Percentiles rank a stretch among this genome's conserved stretches.
phyloP scores from a whole-genome alignment of 2,113 vertebrate genomes.

The Ameiurus melas region DNA sequence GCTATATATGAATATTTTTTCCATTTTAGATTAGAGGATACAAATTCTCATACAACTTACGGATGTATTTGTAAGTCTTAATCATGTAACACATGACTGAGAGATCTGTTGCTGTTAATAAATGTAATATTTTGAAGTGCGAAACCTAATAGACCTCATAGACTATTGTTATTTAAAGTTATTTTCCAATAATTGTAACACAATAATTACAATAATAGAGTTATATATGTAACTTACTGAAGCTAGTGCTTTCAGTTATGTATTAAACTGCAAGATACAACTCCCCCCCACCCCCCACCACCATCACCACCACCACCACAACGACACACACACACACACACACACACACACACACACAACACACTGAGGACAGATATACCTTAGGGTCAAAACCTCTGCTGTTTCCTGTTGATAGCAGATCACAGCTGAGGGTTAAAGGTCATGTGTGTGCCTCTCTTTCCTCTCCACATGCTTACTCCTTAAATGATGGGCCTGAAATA shows the following conservation, averaged over 20 bases:
- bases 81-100: not conserved
- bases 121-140: not conserved
- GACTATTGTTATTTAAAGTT: not conserved
- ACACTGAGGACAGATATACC: constrained; percentile 39
- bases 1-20: not conserved
- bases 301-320: not conserved
- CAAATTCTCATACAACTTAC: not conserved
- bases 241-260: not conserved
- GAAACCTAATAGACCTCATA: not conserved
- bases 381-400: constrained; percentile 39
- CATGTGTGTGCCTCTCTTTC: constrained; percentile 33
- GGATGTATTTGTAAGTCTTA: not conserved
- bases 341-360: too few species aligned
- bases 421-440: constrained; percentile 49
- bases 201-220: not conserved
- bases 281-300: too few species aligned
- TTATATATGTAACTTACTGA: not conserved
- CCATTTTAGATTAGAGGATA: not conserved
- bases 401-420: constrained; percentile 56
- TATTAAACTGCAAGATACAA: not conserved
- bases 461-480: constrained; percentile 13
- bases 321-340: constrained; percentile 11
- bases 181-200: not conserved
- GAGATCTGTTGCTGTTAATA: not conserved
- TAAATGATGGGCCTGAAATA: constrained; percentile 16